Evolutionary conservation across 2,113 vertebrate species (phyloP), one percentile per base, ranked within the genome.

Genomic region (Larimichthys polyactis): DNA sequence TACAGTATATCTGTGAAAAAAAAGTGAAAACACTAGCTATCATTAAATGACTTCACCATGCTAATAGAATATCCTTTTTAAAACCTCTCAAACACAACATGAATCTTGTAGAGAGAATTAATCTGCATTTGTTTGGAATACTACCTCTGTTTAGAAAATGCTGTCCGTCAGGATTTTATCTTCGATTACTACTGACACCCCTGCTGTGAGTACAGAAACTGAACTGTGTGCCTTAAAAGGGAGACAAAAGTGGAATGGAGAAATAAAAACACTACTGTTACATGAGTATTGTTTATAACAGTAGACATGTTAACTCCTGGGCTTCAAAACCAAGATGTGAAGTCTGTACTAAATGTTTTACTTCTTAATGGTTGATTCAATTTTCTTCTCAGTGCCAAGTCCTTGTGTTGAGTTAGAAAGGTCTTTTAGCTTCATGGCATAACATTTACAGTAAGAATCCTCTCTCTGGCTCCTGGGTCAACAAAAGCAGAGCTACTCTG

Each of bases 31-130:
- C 89, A 91, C 88, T 83, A 94, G 81, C 89, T 90, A 93, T 93
- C 67, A 86, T 84, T 92, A 93, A 93, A 94, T 90, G 90, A 94
- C 85, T 91, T 93, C 84, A 93, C 90, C 87, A 95, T 93, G 94
- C 93, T 91, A 93, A 94, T 86, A 91, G 85, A 93, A 93, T 90
- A 91, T 90, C 84, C 79, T 94, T 88, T 89, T 84, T 84, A 83
- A 91, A 92, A 90, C 78, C 82, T 92, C 77, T 89, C 79, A 88
- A 93, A 91, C 88, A 93, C 88, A 90, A 91, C 88, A 92, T 90
- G 82, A 90, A 90, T 81, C 82, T 88, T 77, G 54, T 87, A 67
- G 78, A 92, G 74, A 85, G 82, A 86, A 78, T 75, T 81, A 87
- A 71, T 75, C 77, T 79, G 71, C 64, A 60, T 83, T 72, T 36